These are phyloP conservation scores for Yponomeuta plumbellus DNA, from an alignment of 2,888 invertebrate genomes.

Conservation along the genomic window DNA sequence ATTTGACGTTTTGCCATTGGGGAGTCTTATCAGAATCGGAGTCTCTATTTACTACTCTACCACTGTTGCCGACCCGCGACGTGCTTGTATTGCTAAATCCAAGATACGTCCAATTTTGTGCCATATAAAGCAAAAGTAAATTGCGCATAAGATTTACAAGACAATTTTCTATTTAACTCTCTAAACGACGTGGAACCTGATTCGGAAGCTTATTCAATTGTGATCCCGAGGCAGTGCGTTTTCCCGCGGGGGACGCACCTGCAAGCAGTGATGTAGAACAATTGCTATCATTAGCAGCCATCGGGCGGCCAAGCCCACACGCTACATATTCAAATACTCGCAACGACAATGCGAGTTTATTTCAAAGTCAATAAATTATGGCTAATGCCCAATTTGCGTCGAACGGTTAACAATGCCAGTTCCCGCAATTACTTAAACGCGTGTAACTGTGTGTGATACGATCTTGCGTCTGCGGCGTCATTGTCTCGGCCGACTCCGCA, in stretches of 20 bases:
- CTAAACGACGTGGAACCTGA: neutral
- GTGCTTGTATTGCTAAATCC: too few species aligned
- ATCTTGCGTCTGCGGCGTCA: constrained; percentile 55
- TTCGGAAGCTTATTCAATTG: constrained; percentile 14
- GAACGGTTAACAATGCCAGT: constrained; percentile 70
- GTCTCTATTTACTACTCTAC: too few species aligned
- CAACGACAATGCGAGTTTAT: constrained; percentile 67
- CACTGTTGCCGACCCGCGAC: too few species aligned
- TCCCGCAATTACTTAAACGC: constrained; percentile 76
- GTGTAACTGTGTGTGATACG: constrained; percentile 71
- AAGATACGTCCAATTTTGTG: too few species aligned
- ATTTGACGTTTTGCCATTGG: too few species aligned
- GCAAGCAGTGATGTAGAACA: constrained; percentile 69
- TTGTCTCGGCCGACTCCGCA: constrained; percentile 68
- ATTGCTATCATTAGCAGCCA: constrained; percentile 69
- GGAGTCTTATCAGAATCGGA: too few species aligned
- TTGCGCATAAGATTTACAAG: neutral
- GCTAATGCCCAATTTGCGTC: constrained; percentile 76
- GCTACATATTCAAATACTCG: constrained; percentile 68
- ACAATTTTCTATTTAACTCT: neutral
- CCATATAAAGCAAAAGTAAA: neutral
- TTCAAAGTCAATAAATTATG: constrained; percentile 73
- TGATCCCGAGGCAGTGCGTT: constrained; percentile 1
- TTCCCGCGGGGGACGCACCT: constrained; percentile 43
- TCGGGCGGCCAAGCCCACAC: constrained; percentile 55